Conservation (phyloP, 2,888 invertebrate genomes). For the Lamproptera curius region DNA sequence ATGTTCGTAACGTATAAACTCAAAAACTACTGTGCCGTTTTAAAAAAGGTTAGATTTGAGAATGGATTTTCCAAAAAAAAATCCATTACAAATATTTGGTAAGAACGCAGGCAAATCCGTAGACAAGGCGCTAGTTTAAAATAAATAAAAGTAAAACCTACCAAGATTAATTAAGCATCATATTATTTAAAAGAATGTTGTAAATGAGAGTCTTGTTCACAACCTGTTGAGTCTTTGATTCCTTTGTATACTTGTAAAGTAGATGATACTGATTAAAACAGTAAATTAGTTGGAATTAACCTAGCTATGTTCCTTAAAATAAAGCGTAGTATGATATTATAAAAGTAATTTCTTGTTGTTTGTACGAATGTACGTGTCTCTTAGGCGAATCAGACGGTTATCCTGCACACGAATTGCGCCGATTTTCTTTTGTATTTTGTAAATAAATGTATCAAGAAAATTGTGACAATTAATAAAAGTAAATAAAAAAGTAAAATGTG, state of each 20-base stretch:
- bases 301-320: conserved; percentile 22
- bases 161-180: neutral
- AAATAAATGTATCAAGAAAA: conserved; percentile 18
- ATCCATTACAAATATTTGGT: too few relatives aligned
- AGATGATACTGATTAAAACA: conserved; percentile 9
- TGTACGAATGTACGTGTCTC: conserved; percentile 6
- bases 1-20: too few relatives aligned
- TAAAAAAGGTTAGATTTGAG: too few relatives aligned
- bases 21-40: too few relatives aligned
- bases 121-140: neutral
- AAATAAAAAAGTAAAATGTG: conserved; percentile 14
- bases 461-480: conserved; percentile 16
- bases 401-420: neutral
- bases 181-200: neutral
- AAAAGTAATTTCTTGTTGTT: conserved; percentile 16
- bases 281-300: conserved; percentile 14
- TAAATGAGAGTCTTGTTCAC: neutral
- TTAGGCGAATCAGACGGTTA: conserved; percentile 4
- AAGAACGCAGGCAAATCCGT: too few relatives aligned
- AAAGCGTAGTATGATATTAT: conserved; percentile 19
- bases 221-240: conserved; percentile 11
- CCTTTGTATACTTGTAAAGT: conserved; percentile 18
- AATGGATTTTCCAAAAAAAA: too few relatives aligned
- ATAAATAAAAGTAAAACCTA: neutral
- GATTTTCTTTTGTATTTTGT: conserved; percentile 20